Conservation (phyloP, 2,888 invertebrate species). For the Selenia dentaria region DNA sequence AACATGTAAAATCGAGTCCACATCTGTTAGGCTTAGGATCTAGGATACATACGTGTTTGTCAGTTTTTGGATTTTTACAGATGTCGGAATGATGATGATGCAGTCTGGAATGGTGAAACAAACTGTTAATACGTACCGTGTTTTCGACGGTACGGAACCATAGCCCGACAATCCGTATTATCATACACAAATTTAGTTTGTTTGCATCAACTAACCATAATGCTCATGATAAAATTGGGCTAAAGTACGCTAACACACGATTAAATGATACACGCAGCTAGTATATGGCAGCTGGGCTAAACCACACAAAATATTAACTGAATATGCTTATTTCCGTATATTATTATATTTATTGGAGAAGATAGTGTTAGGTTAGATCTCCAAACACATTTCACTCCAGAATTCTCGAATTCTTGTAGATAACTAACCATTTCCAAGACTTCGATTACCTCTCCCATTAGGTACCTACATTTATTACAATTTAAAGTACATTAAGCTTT, state of each 20-base stretch:
- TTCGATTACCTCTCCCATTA: slow-evolving; percentile 24
- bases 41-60: slow-evolving; percentile 75
- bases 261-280: slow-evolving; percentile 76
- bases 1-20: slow-evolving; percentile 45
- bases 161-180: slow-evolving; percentile 67
- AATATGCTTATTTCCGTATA: slow-evolving; percentile 49
- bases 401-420: slow-evolving; percentile 33
- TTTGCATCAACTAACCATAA: slow-evolving; percentile 80
- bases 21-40: slow-evolving; percentile 44
- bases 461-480: no score
- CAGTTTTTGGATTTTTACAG: slow-evolving; percentile 91
- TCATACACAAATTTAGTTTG: slow-evolving; percentile 79
- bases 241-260: slow-evolving; percentile 78
- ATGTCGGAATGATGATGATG: slow-evolving; percentile 99
- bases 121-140: slow-evolving; percentile 90
- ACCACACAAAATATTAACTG: slow-evolving; percentile 67
- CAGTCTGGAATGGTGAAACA: slow-evolving; percentile 98
- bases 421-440: slow-evolving; percentile 25
- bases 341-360: slow-evolving; percentile 34
- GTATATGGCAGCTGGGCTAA: slow-evolving; percentile 73
- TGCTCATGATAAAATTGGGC: slow-evolving; percentile 72
- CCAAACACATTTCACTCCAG: slow-evolving; percentile 47
- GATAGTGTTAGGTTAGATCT: slow-evolving; percentile 42
- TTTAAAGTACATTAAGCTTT: no score
- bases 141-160: slow-evolving; percentile 92